Percentiles rank a stretch among this genome's conserved stretches.
These are phyloP conservation scores for Trachelipus rathkii DNA, from an alignment of 1,140 invertebrate species.

Conservation along the genomic window DNA sequence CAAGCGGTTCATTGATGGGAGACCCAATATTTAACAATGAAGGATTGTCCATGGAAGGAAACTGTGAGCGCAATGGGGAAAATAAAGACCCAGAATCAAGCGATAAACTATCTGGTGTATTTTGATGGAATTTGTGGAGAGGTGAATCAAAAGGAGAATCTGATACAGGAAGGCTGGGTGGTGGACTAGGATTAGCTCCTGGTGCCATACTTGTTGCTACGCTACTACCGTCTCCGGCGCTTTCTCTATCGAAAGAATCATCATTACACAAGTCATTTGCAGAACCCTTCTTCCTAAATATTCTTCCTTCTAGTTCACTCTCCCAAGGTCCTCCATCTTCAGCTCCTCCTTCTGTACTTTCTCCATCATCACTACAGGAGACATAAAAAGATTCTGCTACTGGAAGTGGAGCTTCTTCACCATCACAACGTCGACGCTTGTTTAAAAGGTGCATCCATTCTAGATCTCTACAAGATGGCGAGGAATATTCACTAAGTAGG, in stretches of 20 bases:
- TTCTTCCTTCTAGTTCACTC: slow-evolving; percentile 34
- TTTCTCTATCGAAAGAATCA: not conserved
- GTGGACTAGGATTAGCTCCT: slow-evolving; percentile 39
- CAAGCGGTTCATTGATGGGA: not conserved
- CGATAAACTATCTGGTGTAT: slow-evolving; percentile 40
- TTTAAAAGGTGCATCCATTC: slow-evolving; percentile 1
- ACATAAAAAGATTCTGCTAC: slow-evolving; percentile 38
- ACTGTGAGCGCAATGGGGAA: slow-evolving; percentile 29
- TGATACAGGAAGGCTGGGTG: slow-evolving; percentile 38
- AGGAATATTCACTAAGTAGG: not conserved
- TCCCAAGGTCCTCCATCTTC: slow-evolving; percentile 38
- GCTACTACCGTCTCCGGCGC: slow-evolving; percentile 26
- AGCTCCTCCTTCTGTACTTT: slow-evolving; percentile 28
- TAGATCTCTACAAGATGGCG: not conserved
- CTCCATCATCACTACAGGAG: slow-evolving; percentile 39
- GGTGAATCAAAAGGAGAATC: slow-evolving; percentile 44
- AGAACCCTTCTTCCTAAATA: not conserved
- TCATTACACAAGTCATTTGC: not conserved
- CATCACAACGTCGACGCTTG: not conserved
- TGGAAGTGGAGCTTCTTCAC: not conserved
- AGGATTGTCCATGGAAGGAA: slow-evolving; percentile 20
- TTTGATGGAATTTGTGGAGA: slow-evolving; percentile 42
- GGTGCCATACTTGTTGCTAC: slow-evolving; percentile 38
- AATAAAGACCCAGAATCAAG: slow-evolving; percentile 34
- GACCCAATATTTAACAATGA: not conserved